A percentile compares a stretch with the other conserved stretches of the same genome.
Evolutionary conservation across 2,797 vertebrate genomes (phyloP).

Genomic region (Gymnoscopelus braueri): DNA sequence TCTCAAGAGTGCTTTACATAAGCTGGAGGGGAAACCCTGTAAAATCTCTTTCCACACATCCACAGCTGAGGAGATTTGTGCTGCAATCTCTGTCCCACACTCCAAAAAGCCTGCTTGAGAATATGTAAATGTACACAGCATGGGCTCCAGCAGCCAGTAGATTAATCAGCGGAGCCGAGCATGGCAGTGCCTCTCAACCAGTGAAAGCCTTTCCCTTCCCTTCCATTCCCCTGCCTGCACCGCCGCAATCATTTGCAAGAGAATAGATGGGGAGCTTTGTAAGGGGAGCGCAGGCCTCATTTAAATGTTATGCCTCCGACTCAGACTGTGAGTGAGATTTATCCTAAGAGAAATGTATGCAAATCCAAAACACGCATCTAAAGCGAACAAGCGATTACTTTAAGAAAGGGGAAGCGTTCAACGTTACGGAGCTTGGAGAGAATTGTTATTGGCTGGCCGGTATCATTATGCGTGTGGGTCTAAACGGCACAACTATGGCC

Average conservation of each 20-base stretch:
- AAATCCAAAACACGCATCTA: conserved; percentile 80
- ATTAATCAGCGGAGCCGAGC: conserved; percentile 79
- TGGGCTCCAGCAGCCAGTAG: conserved; percentile 73
- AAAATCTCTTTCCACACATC: conserved; percentile 62
- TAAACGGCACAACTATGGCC: conserved; percentile 42
- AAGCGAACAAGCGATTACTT: conserved; percentile 81
- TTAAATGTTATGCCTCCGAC: conserved; percentile 83
- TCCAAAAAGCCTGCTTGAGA: conserved; percentile 72
- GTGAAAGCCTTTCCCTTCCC: conserved; percentile 53
- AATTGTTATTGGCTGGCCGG: conserved; percentile 57
- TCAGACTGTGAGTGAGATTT: conserved; percentile 78
- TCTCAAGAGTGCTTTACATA: conserved; percentile 74
- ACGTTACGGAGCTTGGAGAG: conserved; percentile 49
- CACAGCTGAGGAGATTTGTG: conserved; percentile 70
- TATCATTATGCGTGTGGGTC: conserved; percentile 41
- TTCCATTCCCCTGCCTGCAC: conserved; percentile 40
- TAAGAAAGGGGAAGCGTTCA: conserved; percentile 71
- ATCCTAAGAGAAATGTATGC: conserved; percentile 83
- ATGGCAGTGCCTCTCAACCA: conserved; percentile 65
- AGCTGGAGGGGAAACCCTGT: conserved; percentile 61
- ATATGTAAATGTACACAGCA: conserved; percentile 82
- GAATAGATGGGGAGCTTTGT: conserved; percentile 76
- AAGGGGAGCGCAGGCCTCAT: conserved; percentile 75
- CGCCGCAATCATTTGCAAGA: conserved; percentile 76
- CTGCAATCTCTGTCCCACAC: conserved; percentile 64